Evolutionary conservation across 2,797 vertebrate species (phyloP), one percentile per base, ranked within the genome.

Genomic region (Loriculus beryllinus): DNA sequence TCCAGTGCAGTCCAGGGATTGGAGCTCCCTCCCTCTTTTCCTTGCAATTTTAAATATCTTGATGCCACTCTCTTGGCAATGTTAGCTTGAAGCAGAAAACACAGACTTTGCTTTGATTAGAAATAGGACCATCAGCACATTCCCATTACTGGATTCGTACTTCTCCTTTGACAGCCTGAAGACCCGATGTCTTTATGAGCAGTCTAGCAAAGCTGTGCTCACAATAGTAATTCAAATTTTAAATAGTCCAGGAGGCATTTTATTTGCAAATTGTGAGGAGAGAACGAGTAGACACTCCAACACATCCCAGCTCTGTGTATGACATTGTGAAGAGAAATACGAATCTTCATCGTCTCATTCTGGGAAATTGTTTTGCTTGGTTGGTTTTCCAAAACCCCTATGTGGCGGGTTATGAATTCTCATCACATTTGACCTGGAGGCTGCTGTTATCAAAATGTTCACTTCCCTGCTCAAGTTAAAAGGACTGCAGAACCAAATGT

Each of bases 401-500:
- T 11, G 86, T 56, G 82, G 77, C 3, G 28, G 93, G 82, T 82
- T 93, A 91, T 42, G 75, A 92, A 95, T 95, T 88, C 88, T 91
- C 92, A 89, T 95, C 89, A 92, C 94, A 90, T 92, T 94, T 95
- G 91, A 89, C 81, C 92, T 9, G 65, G 71, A 90, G 90, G 90
- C 88, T 95, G 85, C 85, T 86, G 92, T 92, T 95, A 94, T 93
- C 94, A 86, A 79, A 96, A 95, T 88, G 85, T 83, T 93, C 90
- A 48, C 69, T 93, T 90, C 69, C 70, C 67, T 31, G 93, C 91
- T 96, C 87, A 28, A 90, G 88, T 86, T 93, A 92, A 95, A 94
- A 93, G 82, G 69, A 80, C 91, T 88, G 82, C 75, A 60, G 91
- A 83, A 90, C 48, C 1, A 28, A 82, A 49, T 39, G 77, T 57